Evolutionary conservation across 2,797 vertebrate genomes (phyloP).

Genomic region (Paratrypauchen microcephalus): DNA sequence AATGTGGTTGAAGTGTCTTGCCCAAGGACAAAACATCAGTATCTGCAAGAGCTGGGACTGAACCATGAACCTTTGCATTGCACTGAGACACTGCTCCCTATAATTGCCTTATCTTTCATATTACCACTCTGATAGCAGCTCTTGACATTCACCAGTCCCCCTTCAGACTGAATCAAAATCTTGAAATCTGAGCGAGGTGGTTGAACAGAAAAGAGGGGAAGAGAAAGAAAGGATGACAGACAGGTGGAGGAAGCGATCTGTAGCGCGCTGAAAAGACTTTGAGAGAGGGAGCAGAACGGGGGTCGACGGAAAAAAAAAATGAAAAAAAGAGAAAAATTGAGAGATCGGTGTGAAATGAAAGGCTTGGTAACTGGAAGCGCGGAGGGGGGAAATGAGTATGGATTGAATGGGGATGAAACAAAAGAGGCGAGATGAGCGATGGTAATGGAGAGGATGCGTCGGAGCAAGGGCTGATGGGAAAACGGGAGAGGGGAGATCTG

Average conservation of each 20-base stretch:
- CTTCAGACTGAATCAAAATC: not conserved
- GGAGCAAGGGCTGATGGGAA: constrained; percentile 53
- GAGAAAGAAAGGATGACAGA: constrained; percentile 57
- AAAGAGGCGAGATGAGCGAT: constrained; percentile 69
- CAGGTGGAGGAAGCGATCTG: constrained; percentile 61
- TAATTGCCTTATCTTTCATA: not conserved
- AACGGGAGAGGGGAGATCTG: constrained; percentile 44
- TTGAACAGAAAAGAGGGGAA: constrained; percentile 25
- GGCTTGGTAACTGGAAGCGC: constrained; percentile 64
- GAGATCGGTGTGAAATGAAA: constrained; percentile 67
- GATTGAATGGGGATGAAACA: constrained; percentile 70
- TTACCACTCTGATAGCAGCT: not conserved
- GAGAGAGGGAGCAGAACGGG: constrained; percentile 33
- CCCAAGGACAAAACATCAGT: no score
- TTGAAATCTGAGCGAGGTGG: not conserved
- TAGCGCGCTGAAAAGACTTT: constrained; percentile 48
- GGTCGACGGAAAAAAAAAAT: constrained; percentile 21
- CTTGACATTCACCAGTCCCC: not conserved
- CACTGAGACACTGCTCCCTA: not conserved
- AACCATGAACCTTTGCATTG: no score
- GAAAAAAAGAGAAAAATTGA: constrained; percentile 49
- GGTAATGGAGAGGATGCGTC: constrained; percentile 66
- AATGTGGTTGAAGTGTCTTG: no score
- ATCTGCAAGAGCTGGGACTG: no score
- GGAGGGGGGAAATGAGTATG: constrained; percentile 66